phyloP scores from a whole-genome alignment of 2,888 invertebrate species.

The Acronicta leporina region DNA sequence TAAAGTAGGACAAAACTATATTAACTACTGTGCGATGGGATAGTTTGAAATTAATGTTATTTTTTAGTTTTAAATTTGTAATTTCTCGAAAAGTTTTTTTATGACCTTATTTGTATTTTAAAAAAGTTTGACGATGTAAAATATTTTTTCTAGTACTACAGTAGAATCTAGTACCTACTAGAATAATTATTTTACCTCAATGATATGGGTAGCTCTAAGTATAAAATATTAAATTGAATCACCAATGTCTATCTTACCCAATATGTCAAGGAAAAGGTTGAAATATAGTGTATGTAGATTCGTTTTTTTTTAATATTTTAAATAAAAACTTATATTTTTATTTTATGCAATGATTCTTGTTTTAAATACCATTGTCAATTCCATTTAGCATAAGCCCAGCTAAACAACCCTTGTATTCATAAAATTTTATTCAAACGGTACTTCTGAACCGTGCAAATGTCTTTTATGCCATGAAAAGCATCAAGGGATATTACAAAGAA shows the following conservation, averaged over 20 bases:
- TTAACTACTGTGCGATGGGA: slow-evolving; percentile 58
- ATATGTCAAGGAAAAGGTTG: no score
- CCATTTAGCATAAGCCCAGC: neutral
- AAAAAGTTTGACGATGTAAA: no score
- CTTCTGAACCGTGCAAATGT: slow-evolving; percentile 24
- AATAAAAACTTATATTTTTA: no score
- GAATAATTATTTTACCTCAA: no score
- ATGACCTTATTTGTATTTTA: no score
- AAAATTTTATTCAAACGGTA: slow-evolving; percentile 20
- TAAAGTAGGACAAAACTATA: slow-evolving; percentile 60
- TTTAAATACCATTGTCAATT: slow-evolving; percentile 5
- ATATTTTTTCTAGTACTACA: neutral
- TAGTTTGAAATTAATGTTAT: slow-evolving; percentile 27
- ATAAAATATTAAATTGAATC: no score
- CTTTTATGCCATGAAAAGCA: slow-evolving; percentile 16
- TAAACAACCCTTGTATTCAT: slow-evolving; percentile 6
- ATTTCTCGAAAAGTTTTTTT: neutral
- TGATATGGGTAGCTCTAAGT: no score
- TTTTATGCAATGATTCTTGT: neutral
- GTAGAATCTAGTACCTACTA: no score
- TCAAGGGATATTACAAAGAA: slow-evolving; percentile 26
- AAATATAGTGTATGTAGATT: no score
- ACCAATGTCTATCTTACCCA: no score
- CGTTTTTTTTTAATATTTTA: no score
- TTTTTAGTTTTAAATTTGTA: neutral